Conservation (phyloP, 1,140 invertebrate genomes). For the Neodiprion fabricii region DNA sequence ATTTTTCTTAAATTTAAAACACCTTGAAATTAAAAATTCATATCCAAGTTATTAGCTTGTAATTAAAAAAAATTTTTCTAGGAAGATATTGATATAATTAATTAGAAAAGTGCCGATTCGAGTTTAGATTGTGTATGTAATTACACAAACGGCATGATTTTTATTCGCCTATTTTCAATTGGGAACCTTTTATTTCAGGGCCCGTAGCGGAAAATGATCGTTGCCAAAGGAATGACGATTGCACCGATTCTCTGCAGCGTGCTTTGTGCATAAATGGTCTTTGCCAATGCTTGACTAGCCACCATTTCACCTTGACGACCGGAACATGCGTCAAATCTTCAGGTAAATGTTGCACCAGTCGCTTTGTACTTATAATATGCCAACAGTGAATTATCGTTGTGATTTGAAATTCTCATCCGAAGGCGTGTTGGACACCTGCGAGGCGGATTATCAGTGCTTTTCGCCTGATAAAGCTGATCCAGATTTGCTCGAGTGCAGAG, state of each 20-base stretch:
- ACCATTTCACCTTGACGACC: constrained; percentile 34
- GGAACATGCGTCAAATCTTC: constrained; percentile 21
- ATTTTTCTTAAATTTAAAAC: no score
- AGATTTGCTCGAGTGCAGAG: constrained; percentile 27
- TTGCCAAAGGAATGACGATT: constrained; percentile 35
- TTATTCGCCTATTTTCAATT: no score
- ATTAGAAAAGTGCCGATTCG: no score
- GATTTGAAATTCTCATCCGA: constrained; percentile 10
- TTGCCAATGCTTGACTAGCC: constrained; percentile 30
- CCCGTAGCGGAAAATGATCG: constrained; percentile 26
- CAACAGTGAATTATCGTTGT: constrained; percentile 1
- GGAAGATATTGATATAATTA: no score
- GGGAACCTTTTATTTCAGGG: constrained; percentile 25
- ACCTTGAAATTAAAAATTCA: no score
- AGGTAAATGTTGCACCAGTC: constrained; percentile 22
- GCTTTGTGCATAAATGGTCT: constrained; percentile 32
- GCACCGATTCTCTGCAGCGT: constrained; percentile 28
- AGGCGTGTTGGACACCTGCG: constrained; percentile 29
- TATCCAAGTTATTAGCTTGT: no score
- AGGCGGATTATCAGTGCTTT: constrained; percentile 31
- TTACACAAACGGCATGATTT: no score
- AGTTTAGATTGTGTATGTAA: no score
- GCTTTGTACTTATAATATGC: neutral
- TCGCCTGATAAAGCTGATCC: neutral
- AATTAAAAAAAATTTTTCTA: no score